Evolutionary conservation across 2,888 invertebrate genomes (phyloP).

Genomic region (Balanococcus diminutus): DNA sequence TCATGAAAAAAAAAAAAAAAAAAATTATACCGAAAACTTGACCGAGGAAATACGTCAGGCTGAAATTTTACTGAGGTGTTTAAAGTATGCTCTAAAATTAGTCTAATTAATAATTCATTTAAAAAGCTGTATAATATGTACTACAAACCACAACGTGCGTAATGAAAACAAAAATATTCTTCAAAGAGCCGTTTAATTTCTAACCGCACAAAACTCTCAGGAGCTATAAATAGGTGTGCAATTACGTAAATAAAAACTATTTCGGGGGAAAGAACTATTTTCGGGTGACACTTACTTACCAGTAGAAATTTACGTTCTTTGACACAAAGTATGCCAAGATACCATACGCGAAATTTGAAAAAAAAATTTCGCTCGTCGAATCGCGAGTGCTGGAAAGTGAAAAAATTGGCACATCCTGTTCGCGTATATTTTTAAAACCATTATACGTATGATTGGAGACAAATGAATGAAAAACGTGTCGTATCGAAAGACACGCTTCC

Average conservation of each 20-base stretch:
- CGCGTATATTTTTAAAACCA: background rate
- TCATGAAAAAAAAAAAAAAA: background rate
- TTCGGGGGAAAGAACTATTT: background rate
- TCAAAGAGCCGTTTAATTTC: conserved; percentile 30
- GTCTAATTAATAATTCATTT: conserved; percentile 27
- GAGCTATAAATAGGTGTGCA: conserved; percentile 19
- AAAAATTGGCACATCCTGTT: background rate
- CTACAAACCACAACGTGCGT: background rate
- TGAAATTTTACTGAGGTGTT: background rate
- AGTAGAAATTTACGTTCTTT: background rate
- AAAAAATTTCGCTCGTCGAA: background rate
- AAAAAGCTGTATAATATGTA: background rate
- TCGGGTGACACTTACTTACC: conserved; percentile 2
- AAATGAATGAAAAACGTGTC: background rate
- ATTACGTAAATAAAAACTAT: conserved; percentile 30
- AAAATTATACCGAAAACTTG: background rate
- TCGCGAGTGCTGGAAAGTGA: background rate
- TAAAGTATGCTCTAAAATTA: background rate
- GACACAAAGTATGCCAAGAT: background rate
- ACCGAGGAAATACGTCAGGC: background rate
- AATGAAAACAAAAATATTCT: conserved; percentile 31
- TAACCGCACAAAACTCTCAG: background rate
- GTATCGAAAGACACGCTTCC: background rate
- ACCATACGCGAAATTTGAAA: background rate
- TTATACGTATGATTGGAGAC: background rate